A percentile compares a stretch with the other conserved stretches of the same genome.
Conservation (phyloP, 2,113 vertebrate genomes). For the Grammomys surdaster region DNA sequence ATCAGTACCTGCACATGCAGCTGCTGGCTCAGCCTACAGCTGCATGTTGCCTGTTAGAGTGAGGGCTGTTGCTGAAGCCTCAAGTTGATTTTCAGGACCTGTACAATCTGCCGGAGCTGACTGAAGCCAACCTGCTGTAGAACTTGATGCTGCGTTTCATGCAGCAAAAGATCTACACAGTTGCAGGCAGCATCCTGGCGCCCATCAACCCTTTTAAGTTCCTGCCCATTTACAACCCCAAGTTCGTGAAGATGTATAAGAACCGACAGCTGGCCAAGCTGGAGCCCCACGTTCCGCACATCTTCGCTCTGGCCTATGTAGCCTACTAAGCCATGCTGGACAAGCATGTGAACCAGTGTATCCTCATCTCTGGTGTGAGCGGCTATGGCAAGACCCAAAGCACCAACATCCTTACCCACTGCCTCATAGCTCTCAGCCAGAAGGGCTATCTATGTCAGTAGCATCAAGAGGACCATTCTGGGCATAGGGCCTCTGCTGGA, state of each 20-base stretch:
- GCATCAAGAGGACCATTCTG: constrained; percentile 94
- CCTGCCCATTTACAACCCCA: constrained; percentile 97
- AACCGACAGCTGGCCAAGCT: constrained; percentile 94
- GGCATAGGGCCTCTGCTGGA: constrained; percentile 96
- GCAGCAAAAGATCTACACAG: constrained; percentile 95
- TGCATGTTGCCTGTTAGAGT: constrained; percentile 89
- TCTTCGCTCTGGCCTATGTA: constrained; percentile 95
- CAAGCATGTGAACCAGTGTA: constrained; percentile 92
- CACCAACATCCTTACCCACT: constrained; percentile 97
- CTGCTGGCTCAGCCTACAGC: constrained; percentile 89
- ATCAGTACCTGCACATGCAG: constrained; percentile 92
- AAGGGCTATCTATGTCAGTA: constrained; percentile 91
- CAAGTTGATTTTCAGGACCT: constrained; percentile 92
- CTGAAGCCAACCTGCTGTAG: constrained; percentile 89
- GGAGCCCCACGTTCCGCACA: constrained; percentile 89
- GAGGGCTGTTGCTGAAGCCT: constrained; percentile 95
- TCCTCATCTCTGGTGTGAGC: constrained; percentile 96
- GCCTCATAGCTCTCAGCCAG: constrained; percentile 95
- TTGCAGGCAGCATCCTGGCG: constrained; percentile 93
- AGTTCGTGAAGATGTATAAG: constrained; percentile 96
- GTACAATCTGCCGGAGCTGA: constrained; percentile 92
- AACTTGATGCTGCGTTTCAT: constrained; percentile 91
- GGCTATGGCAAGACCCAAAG: constrained; percentile 97
- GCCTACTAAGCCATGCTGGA: constrained; percentile 94
- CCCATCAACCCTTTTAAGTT: constrained; percentile 97